phyloP scores from a whole-genome alignment of 2,888 invertebrate genomes.

The Chesias legatella region DNA sequence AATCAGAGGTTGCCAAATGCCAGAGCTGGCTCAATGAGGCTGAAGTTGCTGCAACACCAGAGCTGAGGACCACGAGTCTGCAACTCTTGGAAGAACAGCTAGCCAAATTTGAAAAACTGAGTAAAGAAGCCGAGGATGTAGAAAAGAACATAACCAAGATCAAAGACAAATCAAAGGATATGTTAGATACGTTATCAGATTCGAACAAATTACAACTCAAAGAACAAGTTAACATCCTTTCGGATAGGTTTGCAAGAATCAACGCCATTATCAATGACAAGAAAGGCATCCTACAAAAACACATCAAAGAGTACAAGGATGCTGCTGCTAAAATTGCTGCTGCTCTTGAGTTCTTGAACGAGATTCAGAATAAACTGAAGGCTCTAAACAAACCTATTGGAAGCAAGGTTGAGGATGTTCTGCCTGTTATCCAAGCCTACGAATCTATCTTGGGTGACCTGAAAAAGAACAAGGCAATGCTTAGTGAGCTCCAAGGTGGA shows the following conservation, averaged over 20 bases:
- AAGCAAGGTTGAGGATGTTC: conserved; percentile 92
- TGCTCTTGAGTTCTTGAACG: conserved; percentile 88
- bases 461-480: conserved; percentile 88
- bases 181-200: conserved; percentile 89
- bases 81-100: conserved; percentile 93
- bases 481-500: conserved; percentile 87
- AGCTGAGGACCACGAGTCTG: conserved; percentile 88
- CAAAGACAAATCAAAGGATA: conserved; percentile 88
- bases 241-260: conserved; percentile 88
- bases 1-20: conserved; percentile 89
- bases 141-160: conserved; percentile 87
- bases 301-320: conserved; percentile 90
- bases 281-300: conserved; percentile 85
- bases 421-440: conserved; percentile 88
- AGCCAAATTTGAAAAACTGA: conserved; percentile 90
- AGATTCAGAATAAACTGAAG: conserved; percentile 91
- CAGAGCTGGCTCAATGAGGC: conserved; percentile 95
- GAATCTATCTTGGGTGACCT: conserved; percentile 89
- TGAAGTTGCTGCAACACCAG: conserved; percentile 91
- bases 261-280: conserved; percentile 88
- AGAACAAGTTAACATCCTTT: conserved; percentile 88
- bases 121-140: conserved; percentile 86
- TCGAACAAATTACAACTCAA: conserved; percentile 91
- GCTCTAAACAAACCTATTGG: conserved; percentile 93
- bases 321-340: conserved; percentile 90